Evolutionary conservation across 2,888 invertebrate genomes (phyloP).

Genomic region (Leptinotarsa peninsularis): DNA sequence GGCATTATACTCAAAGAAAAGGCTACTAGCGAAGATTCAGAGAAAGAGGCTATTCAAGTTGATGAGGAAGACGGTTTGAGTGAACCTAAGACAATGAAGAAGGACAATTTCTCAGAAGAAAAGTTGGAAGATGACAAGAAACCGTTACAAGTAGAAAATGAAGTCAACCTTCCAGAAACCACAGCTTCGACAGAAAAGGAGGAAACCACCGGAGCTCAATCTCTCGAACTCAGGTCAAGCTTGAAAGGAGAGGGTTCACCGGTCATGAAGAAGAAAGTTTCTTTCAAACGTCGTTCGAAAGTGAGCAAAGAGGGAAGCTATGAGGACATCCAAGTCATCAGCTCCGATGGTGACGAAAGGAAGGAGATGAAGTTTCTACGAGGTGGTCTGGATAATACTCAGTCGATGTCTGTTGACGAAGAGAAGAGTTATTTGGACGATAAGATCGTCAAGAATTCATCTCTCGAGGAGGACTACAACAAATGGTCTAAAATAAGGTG

Average conservation of each 20-base stretch:
- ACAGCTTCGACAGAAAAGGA: constrained; percentile 29
- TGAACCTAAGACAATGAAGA: constrained; percentile 47
- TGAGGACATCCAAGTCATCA: constrained; percentile 51
- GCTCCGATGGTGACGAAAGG: constrained; percentile 29
- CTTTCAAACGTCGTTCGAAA: constrained; percentile 61
- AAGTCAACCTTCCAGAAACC: neutral
- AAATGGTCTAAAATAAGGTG: constrained; percentile 66
- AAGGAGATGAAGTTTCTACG: constrained; percentile 31
- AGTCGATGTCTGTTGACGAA: constrained; percentile 60
- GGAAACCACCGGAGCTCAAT: constrained; percentile 6
- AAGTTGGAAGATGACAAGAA: neutral
- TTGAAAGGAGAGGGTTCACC: constrained; percentile 55
- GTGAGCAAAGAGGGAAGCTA: constrained; percentile 53
- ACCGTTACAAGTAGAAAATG: neutral
- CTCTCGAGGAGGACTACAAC: constrained; percentile 61
- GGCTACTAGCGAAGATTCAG: neutral
- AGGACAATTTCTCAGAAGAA: neutral
- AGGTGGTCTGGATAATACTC: constrained; percentile 27
- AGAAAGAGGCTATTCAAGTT: constrained; percentile 52
- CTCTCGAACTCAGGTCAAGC: constrained; percentile 50
- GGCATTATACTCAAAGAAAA: neutral
- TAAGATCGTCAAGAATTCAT: constrained; percentile 58
- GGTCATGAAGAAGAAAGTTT: constrained; percentile 62
- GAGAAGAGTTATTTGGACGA: constrained; percentile 59
- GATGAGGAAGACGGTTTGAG: constrained; percentile 65